Evolutionary conservation across 2,113 vertebrate genomes (phyloP).

Genomic region (Pseudorasbora parva): DNA sequence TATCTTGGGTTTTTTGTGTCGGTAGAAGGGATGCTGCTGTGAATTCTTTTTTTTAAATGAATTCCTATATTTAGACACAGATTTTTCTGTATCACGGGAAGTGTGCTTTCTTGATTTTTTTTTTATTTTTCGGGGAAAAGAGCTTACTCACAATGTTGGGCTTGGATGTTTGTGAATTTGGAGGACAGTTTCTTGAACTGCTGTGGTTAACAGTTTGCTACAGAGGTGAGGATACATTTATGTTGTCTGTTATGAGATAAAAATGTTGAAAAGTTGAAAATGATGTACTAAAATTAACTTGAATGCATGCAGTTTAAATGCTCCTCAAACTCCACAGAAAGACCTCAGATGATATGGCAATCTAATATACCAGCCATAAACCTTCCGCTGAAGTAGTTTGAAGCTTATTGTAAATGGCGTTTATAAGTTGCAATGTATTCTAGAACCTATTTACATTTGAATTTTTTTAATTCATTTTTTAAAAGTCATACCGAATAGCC

Average conservation of each 20-base stretch:
- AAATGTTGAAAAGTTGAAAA: slow-evolving; percentile 14
- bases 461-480: neutral
- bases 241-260: neutral
- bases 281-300: neutral
- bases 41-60: slow-evolving; percentile 50
- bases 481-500: neutral
- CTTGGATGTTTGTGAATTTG: slow-evolving; percentile 86
- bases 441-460: neutral
- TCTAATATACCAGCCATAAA: neutral
- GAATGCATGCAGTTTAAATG: neutral
- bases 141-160: slow-evolving; percentile 78
- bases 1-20: slow-evolving; percentile 39
- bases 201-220: slow-evolving; percentile 88
- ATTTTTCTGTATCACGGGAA: slow-evolving; percentile 69
- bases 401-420: neutral
- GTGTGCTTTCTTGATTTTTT: slow-evolving; percentile 50
- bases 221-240: slow-evolving; percentile 76
- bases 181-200: slow-evolving; percentile 84
- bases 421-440: neutral
- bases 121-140: slow-evolving; percentile 50
- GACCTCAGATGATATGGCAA: neutral
- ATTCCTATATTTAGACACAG: slow-evolving; percentile 48
- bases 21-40: slow-evolving; percentile 64
- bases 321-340: neutral
- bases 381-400: neutral